Percentiles rank a stretch among this genome's conserved stretches.
Evolutionary conservation across 2,888 invertebrate genomes (phyloP).

Genomic region (Ophion costatus): DNA sequence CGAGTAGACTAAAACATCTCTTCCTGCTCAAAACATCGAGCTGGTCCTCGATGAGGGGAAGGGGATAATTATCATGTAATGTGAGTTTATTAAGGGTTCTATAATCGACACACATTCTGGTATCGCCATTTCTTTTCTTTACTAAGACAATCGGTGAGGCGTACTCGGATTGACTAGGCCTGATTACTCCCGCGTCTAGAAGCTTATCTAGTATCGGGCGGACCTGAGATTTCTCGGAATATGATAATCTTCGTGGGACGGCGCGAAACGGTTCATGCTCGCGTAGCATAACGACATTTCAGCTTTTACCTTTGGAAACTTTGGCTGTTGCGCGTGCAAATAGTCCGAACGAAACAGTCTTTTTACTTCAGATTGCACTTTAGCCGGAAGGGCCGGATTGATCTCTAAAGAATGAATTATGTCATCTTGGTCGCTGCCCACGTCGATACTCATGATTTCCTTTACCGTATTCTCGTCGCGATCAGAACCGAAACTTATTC

Average conservation of each 20-base stretch:
- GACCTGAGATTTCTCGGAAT: conserved; percentile 45
- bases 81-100: neutral
- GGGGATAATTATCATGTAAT: no score
- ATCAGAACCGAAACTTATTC: neutral
- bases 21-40: no score
- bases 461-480: neutral
- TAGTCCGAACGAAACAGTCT: neutral
- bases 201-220: conserved; percentile 59
- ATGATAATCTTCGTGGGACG: conserved; percentile 25
- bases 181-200: conserved; percentile 50
- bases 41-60: no score
- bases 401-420: conserved; percentile 6
- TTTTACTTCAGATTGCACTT: neutral
- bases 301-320: conserved; percentile 15
- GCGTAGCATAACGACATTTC: conserved; percentile 44
- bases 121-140: no score
- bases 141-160: no score
- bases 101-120: no score
- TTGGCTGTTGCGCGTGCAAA: conserved; percentile 20
- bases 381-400: conserved; percentile 10
- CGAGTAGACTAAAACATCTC: no score
- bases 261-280: conserved; percentile 48
- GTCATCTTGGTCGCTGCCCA: neutral
- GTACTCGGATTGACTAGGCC: neutral
- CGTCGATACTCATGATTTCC: conserved; percentile 45